Base-by-base conservation (phyloP, 1,140 invertebrate species). In the Drosophila neocordata region DNA sequence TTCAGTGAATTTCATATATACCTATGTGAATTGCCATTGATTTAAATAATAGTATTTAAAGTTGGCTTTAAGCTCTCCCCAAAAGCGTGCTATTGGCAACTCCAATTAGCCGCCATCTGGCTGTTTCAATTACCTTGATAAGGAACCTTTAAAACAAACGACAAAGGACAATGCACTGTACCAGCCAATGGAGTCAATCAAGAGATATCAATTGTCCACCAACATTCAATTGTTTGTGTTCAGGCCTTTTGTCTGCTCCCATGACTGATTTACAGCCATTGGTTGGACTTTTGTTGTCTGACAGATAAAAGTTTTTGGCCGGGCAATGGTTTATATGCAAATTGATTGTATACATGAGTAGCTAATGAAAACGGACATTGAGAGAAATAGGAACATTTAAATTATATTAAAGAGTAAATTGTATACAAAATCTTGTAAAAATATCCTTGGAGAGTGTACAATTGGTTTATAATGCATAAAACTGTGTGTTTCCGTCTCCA, bases 41-140 rank as follows among this genome's bases (percentile, higher is more conserved):
- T 90, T 90, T 90, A 90, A 90, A 90, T 90, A 90, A 88, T 78
- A 90, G 77, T 73, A 65, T 73, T 90, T 76, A 88, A 88, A 51
- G 51, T 15, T 31, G 58, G 58, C 31, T 56, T 34, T 35, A 56
- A 41, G 38, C 13, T 0, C 11, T 1, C 38, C 1, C 13, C 1
- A 38, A 38, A 38, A 44, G 13, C 15, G 15, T 44, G 15, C 41
- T 20, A 48, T 11, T 11, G 15, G 13, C 11, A 48, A 20, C 41
- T 48, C 15, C 41, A 48, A 48, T 48, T 48, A 48, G 41, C 18
- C 41, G 15, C 41, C 38, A 74, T 51, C 18, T 61, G 71, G 63
- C 71, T 51, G 61, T 74, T 74, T 74, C 72, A 74, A 74, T 74
- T 74, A 74, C 63, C 37, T 27, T 13, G 34, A 48, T 48, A 48